phyloP scores from a whole-genome alignment of 1,140 invertebrate genomes.

The Batillaria attramentaria region DNA sequence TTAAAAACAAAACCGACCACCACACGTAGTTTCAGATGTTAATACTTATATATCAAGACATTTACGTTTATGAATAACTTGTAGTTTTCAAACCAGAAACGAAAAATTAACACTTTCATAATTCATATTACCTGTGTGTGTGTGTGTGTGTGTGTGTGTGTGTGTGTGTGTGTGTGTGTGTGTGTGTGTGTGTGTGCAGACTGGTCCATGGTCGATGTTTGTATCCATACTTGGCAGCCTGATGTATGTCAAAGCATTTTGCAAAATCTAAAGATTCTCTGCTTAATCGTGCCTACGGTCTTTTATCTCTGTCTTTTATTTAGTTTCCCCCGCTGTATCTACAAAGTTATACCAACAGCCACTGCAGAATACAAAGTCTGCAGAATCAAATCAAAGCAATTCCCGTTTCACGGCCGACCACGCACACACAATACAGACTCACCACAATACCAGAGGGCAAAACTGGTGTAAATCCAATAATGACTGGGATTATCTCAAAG shows the following conservation, averaged over 20 bases:
- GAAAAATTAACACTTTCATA: background rate
- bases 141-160: conserved; percentile 10
- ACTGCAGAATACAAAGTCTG: background rate
- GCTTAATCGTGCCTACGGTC: too few relatives aligned
- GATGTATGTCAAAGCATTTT: background rate
- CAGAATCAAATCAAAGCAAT: too few relatives aligned
- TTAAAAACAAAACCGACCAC: background rate
- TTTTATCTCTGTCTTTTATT: too few relatives aligned
- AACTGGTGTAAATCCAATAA: too few relatives aligned
- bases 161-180: background rate
- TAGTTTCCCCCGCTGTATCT: too few relatives aligned
- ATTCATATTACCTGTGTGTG: background rate
- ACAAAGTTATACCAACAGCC: background rate
- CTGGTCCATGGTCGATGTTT: background rate
- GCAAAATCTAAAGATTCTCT: background rate
- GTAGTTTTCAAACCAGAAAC: background rate
- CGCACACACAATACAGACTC: too few relatives aligned
- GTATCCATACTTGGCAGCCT: background rate
- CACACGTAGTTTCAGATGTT: background rate
- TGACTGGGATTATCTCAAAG: too few relatives aligned
- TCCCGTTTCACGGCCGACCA: too few relatives aligned
- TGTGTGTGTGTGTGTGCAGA: background rate
- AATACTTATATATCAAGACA: background rate
- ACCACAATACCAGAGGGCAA: too few relatives aligned
- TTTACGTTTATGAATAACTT: background rate